Conservation (phyloP, 2,797 vertebrate species). For the Orientallactaga sibirica region DNA sequence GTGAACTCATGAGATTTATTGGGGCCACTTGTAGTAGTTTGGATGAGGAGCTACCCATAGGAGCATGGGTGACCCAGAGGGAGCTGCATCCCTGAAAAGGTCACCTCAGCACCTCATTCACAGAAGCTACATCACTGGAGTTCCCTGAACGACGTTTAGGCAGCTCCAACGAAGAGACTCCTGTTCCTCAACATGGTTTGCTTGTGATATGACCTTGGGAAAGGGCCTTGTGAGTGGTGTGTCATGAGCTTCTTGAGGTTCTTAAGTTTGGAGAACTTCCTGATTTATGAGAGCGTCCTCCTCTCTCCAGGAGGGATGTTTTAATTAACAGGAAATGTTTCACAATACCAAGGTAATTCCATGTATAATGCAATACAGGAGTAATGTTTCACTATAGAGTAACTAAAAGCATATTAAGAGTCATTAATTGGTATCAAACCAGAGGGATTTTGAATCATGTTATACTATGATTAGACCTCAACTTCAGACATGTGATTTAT, state of each 20-base stretch:
- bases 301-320: not conserved
- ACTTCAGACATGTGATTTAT: not conserved
- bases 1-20: not conserved
- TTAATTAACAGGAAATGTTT: not conserved
- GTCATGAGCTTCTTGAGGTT: not conserved
- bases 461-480: not conserved
- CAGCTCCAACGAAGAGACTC: not conserved
- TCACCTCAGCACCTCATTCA: not conserved
- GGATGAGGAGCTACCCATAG: not conserved
- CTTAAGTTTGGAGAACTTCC: not conserved
- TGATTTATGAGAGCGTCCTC: not conserved
- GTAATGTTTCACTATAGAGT: not conserved
- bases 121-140: not conserved
- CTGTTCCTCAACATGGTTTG: not conserved
- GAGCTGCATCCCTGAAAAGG: not conserved
- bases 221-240: not conserved
- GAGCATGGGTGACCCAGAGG: not conserved
- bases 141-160: too few species aligned
- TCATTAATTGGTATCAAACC: not conserved
- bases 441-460: not conserved
- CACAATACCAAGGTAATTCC: not conserved
- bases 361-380: not conserved
- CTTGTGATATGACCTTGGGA: too few species aligned
- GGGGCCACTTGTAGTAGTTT: not conserved
- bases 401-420: not conserved